phyloP scores from a whole-genome alignment of 2,888 invertebrate species.

The Sussaba pulchella region DNA sequence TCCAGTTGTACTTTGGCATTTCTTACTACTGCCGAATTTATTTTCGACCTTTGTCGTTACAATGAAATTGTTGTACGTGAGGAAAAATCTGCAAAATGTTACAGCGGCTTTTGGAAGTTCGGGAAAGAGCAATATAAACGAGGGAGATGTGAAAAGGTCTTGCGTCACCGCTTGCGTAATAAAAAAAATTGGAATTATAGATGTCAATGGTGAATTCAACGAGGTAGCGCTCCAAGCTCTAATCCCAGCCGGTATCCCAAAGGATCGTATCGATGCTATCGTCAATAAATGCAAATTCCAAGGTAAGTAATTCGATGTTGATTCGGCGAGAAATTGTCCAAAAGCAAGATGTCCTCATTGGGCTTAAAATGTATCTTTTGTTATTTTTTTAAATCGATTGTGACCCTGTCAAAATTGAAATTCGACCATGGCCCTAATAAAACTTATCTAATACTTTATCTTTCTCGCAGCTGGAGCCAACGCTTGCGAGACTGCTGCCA shows the following conservation, averaged over 20 bases:
- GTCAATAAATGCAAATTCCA: conserved; percentile 71
- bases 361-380: too few species aligned
- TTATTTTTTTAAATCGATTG: too few species aligned
- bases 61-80: too few species aligned
- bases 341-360: not conserved
- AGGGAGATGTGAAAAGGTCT: conserved; percentile 72
- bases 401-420: too few species aligned
- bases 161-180: conserved; percentile 78
- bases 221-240: conserved; percentile 71
- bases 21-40: too few species aligned
- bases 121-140: conserved; percentile 68
- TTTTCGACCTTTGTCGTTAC: too few species aligned
- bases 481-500: conserved; percentile 64
- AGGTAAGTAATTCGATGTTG: conserved; percentile 67
- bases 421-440: too few species aligned
- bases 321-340: conserved; percentile 1
- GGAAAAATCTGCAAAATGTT: too few species aligned
- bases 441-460: conserved; percentile 12
- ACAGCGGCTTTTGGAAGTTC: conserved; percentile 76
- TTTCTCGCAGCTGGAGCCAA: conserved; percentile 57
- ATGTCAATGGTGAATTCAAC: conserved; percentile 72
- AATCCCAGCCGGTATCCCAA: conserved; percentile 67
- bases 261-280: conserved; percentile 71
- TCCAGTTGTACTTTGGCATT: too few species aligned
- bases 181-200: conserved; percentile 76